Evolutionary conservation across 2,113 vertebrate genomes (phyloP), one percentile per base, ranked within the genome.

Genomic region (Calyptommatus sinebrachiatus): DNA sequence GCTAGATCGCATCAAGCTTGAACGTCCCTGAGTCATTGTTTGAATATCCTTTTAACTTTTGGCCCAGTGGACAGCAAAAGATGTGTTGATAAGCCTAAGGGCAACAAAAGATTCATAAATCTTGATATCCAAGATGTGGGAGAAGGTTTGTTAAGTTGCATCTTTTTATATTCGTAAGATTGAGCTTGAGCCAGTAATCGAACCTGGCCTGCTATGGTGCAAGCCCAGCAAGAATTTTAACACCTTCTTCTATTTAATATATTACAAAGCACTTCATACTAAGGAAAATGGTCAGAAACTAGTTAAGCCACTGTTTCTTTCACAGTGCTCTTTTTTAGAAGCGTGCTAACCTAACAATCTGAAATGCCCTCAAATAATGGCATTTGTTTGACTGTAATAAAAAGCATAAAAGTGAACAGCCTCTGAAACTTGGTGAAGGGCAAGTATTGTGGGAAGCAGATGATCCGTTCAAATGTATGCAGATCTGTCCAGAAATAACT

Each of bases 401-500:
- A 16, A 12, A 18, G n/a, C 50, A 63, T 63, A 69, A 29, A 63
- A 63, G 57, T 31, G 57, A 79, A 71, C 35, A 29, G 61, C 41
- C n/a, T 29, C 45, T 72, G 57, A 75, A 29, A 10, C 57, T 20
- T 1, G 67, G 79, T 0, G 26, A 78, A 77, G 84, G 84, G 46
- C 78, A 50, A 85, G 78, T 48, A 26, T 63, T 0, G 1, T 8
- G 85, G 82, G 82, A 80, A 85, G 77, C 8, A 5, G 76, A 82
- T 82, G 83, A 86, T 90, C 82, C 79, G 76, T 81, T 89, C 83
- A n/a, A 67, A 81, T 84, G 82, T 9, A n/a, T 80, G 85, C 70
- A 72, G 67, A 82, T 70, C 78, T 53, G 72, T 73, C 72, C 80
- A 77, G 88, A 89, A 88, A 84, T 82, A 88, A 84, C 84, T 86